Percentiles rank a stretch among this genome's conserved stretches.
Conservation (phyloP, 2,888 invertebrate species). For the Eledona agricola region DNA sequence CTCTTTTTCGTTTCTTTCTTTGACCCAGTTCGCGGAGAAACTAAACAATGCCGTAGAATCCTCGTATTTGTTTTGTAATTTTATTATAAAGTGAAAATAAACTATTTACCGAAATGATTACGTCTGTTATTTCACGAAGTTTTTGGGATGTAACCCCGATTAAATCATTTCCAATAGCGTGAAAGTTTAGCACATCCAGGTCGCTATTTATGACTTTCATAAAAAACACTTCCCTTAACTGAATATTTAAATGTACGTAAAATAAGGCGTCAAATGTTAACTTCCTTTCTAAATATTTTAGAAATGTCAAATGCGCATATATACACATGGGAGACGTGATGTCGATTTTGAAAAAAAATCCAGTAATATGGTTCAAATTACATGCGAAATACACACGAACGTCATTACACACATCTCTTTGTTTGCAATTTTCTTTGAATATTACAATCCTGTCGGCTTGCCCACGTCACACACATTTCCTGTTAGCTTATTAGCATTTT, state of each 20-base stretch:
- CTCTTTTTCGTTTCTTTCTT: constrained; percentile 58
- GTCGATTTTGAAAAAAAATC: no score
- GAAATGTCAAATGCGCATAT: no score
- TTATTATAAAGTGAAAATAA: constrained; percentile 38
- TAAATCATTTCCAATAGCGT: constrained; percentile 18
- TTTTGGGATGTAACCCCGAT: constrained; percentile 8
- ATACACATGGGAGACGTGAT: no score
- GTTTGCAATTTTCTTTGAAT: constrained; percentile 17
- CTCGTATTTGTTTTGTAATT: constrained; percentile 36
- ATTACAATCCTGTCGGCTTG: constrained; percentile 19
- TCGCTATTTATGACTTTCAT: constrained; percentile 10
- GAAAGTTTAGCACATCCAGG: constrained; percentile 17
- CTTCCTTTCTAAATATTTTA: constrained; percentile 7
- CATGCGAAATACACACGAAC: no score
- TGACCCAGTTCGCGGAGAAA: constrained; percentile 60
- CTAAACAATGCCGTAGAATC: constrained; percentile 51
- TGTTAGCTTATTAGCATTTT: constrained; percentile 16
- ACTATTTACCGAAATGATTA: constrained; percentile 23
- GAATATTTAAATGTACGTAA: constrained; percentile 1
- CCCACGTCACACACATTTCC: constrained; percentile 17
- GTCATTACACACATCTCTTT: constrained; percentile 19
- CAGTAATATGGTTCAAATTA: no score
- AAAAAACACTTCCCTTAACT: background rate
- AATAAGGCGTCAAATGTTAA: constrained; percentile 5
- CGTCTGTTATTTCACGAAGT: constrained; percentile 32